Base-by-base conservation (phyloP, 2,797 vertebrate genomes). In the Leptoclinus maculatus region DNA sequence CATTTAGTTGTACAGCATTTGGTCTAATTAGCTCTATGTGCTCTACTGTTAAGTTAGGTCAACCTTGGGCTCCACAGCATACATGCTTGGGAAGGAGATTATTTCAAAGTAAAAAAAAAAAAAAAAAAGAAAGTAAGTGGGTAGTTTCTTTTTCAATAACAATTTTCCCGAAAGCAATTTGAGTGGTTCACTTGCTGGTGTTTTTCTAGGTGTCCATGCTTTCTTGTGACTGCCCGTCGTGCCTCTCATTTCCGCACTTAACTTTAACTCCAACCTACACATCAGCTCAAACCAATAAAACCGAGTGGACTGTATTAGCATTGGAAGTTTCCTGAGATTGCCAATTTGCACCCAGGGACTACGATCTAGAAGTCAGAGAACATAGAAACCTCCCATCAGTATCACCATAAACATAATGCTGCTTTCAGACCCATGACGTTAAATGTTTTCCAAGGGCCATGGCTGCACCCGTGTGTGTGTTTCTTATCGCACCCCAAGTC, bases 241-340 rank as follows among this genome's bases (percentile, higher is more conserved):
- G 32, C 38, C 64, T 76, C 34, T 58, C 16, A 36, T 51, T 67
- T 56, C 49, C 38, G 38, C 67, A 43, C 51, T 36, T 47, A 29
- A 63, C 62, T 78, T 34, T 45, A 29, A 64, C 57, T 78, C 34
- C 36, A 68, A 71, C 36, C 5, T 68, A 57, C 66, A 39, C 19
- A 58, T 66, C 19, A 45, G 17, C 23, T 39, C 45, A 16, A 56
- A 62, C 57, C 27, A 60, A 60, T 62, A 56, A 39, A 53, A 68
- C 39, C 58, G 25, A 57, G n/a, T 71, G 56, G 19, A 32, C 38
- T 57, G 51, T 32, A 54, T 39, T 8, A 62, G 21, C 62, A 23
- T 38, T n/a, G 25, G 68, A 25, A 16, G 21, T 80, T 70, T 80
- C 53, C 56, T 34, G 34, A 41, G 64, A 57, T 76, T 43, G 43